Evolutionary conservation across 2,888 invertebrate species (phyloP), one percentile per base, ranked within the genome.

Genomic region (Cepaea hortensis): DNA sequence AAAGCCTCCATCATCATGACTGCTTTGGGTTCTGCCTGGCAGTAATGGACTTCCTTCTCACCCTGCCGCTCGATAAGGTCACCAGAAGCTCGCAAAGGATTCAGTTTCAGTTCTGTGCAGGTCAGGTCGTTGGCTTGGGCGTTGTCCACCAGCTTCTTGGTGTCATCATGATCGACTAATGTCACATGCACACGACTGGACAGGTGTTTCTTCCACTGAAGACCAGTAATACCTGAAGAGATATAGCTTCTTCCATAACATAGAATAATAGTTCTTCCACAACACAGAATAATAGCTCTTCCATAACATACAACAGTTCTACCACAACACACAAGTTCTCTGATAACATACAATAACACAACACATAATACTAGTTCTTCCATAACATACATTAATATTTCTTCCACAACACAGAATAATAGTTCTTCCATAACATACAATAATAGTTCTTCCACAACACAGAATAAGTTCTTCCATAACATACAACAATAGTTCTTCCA

Each of bases 171-270:
- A 76, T 91, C 90, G 23, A 89, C 89, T 18, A 91, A 77, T 11
- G 91, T 90, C n/a, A 93, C 92, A 85, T 91, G 89, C 18, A 91
- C 88, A 18, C 79, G 85, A 11, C 88, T 85, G 11, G 89, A 88
- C 9, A 91, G 84, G 70, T 89, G 86, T 46, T 89, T 89, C 88
- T 93, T 93, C 93, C 92, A 93, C 84, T 91, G 91, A 35, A 92
- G 46, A 20, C 91, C 91, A 68, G 89, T 87, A n/a, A 91, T 46
- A 6, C 92, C 93, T 93, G 3, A n/a, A 20, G 46, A 65, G 3
- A 76, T 20, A 61, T 68, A 46, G 2, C 11, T 55, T 0, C 55
- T 55, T 55, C 55, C 55, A 55, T 55, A 18, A 18, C 3, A 55
- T 48, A 46, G 13, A 7, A 20, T 35, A 35, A 35, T 35, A 35